These are phyloP conservation scores for Pyralis farinalis DNA, from an alignment of 2,888 invertebrate species.

Conservation along the genomic window DNA sequence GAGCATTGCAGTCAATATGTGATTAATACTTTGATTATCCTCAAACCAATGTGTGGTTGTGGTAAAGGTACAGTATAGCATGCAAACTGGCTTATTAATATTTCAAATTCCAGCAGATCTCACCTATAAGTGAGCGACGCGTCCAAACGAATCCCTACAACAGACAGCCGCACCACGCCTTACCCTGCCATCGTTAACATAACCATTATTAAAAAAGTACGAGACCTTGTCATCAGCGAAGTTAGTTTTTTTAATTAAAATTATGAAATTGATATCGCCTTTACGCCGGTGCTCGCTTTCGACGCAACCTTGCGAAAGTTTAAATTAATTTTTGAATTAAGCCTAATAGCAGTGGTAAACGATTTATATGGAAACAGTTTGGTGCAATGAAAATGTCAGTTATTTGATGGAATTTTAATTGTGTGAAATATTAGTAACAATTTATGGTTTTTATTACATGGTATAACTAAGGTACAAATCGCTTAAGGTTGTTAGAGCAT, in stretches of 20 bases:
- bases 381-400: slow-evolving; percentile 40
- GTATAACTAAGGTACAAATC: no score
- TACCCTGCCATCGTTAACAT: slow-evolving; percentile 62
- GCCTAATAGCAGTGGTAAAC: slow-evolving; percentile 76
- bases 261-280: slow-evolving; percentile 82
- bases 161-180: slow-evolving; percentile 28
- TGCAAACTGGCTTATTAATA: slow-evolving; percentile 33
- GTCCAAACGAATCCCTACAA: no score
- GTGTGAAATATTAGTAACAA: no score
- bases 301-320: slow-evolving; percentile 76
- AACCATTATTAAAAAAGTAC: slow-evolving; percentile 81
- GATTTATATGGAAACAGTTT: slow-evolving; percentile 75
- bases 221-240: slow-evolving; percentile 77
- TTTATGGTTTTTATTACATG: no score
- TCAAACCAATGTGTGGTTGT: no score
- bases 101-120: slow-evolving; percentile 40
- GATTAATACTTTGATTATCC: no score
- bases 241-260: slow-evolving; percentile 82
- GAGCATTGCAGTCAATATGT: no score
- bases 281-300: slow-evolving; percentile 67
- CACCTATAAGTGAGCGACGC: slow-evolving; percentile 26
- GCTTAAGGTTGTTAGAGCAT: no score
- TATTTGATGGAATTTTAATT: no score
- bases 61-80: no score
- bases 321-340: slow-evolving; percentile 81